These are phyloP conservation scores for Diplazon laetatorius DNA, from an alignment of 2,888 invertebrate genomes.

Conservation along the genomic window DNA sequence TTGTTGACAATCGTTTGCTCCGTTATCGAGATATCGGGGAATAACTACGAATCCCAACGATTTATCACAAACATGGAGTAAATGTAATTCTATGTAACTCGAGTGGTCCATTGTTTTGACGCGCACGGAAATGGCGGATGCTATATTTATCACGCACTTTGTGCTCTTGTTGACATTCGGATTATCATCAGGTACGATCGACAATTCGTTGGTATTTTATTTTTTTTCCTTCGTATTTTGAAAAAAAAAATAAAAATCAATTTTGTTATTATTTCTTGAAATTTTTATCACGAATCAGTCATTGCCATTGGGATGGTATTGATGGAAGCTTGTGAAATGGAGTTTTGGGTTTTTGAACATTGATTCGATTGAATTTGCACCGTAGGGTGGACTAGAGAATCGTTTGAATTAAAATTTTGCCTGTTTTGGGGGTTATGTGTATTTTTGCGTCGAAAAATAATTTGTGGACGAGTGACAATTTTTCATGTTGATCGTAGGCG, in stretches of 20 bases:
- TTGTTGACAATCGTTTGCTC: constrained; percentile 17
- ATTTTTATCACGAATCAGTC: too few species aligned
- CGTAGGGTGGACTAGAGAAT: too few species aligned
- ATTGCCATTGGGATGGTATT: too few species aligned
- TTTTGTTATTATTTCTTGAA: too few species aligned
- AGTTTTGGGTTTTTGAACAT: too few species aligned
- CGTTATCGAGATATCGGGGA: constrained; percentile 19
- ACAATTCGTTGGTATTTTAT: constrained; percentile 20
- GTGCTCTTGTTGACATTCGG: constrained; percentile 78
- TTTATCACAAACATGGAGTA: constrained; percentile 46
- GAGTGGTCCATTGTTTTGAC: constrained; percentile 77
- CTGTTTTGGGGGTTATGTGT: not conserved
- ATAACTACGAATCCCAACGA: constrained; percentile 6
- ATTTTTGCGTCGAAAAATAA: not conserved
- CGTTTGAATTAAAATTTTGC: too few species aligned
- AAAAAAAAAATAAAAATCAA: too few species aligned
- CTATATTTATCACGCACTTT: constrained; percentile 78
- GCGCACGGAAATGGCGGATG: constrained; percentile 79
- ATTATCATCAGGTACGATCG: constrained; percentile 76
- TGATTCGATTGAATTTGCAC: too few species aligned
- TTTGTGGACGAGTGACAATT: not conserved
- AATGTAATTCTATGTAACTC: constrained; percentile 56
- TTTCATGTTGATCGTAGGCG: constrained; percentile 47
- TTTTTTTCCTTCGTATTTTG: not conserved
- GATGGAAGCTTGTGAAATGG: too few species aligned